A percentile compares a stretch with the other conserved stretches of the same genome.
These are phyloP conservation scores for Protophormia terraenovae DNA, from an alignment of 2,888 invertebrate genomes.

Conservation along the genomic window DNA sequence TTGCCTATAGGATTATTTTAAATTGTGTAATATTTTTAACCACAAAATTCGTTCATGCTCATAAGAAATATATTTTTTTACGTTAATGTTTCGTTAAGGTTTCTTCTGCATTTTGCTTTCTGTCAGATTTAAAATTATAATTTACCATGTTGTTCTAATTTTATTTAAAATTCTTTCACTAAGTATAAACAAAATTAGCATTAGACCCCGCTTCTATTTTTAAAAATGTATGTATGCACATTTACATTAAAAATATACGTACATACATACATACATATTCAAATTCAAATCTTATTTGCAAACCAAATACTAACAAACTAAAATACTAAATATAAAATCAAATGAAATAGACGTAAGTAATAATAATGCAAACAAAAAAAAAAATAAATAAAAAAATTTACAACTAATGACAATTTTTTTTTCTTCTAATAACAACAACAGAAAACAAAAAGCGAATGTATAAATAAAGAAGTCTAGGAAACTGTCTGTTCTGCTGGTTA, in stretches of 20 bases:
- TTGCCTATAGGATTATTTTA: not conserved
- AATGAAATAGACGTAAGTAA: conserved; percentile 11
- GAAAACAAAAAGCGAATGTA: not conserved
- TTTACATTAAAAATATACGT: too few relatives aligned
- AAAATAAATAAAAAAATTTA: not conserved
- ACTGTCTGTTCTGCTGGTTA: conserved; percentile 43
- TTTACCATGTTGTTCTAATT: conserved; percentile 50
- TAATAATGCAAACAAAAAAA: not conserved
- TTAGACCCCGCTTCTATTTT: conserved; percentile 57
- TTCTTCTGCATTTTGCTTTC: not conserved
- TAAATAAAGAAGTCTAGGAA: conserved; percentile 44
- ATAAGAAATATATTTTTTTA: not conserved
- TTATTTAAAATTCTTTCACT: conserved; percentile 43
- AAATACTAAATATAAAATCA: conserved; percentile 19
- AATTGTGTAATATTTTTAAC: conserved; percentile 12
- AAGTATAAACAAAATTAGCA: conserved; percentile 51
- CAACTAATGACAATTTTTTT: conserved; percentile 44
- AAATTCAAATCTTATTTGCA: conserved; percentile 35
- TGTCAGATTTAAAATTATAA: conserved; percentile 45
- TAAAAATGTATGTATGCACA: conserved; percentile 28
- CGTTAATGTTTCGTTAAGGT: conserved; percentile 42
- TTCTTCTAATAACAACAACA: not conserved
- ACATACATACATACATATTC: conserved; percentile 33
- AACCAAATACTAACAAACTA: conserved; percentile 2
- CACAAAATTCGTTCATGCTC: conserved; percentile 1